Conservation (phyloP, 2,113 vertebrate genomes). For the Ovis canadensis region DNA sequence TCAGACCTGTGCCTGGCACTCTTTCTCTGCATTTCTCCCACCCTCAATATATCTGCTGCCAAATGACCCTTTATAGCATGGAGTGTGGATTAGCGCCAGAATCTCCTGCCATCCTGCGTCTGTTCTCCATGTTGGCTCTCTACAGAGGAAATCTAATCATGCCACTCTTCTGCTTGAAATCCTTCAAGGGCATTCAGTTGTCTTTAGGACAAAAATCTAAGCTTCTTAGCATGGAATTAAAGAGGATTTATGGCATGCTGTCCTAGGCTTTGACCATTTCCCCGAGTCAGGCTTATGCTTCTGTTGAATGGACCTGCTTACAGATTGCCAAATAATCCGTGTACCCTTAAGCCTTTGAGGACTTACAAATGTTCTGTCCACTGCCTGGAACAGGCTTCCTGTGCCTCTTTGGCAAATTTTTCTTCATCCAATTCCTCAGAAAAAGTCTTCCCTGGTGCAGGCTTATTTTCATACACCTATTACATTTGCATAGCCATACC, state of each 20-base stretch:
- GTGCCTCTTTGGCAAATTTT: not conserved
- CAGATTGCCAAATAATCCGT: not conserved
- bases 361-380: not conserved
- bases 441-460: not conserved
- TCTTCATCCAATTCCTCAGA: not conserved
- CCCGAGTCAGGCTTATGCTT: not conserved
- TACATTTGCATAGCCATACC: not conserved
- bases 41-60: not conserved
- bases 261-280: not conserved
- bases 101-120: not conserved
- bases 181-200: not conserved
- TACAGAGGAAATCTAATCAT: not conserved
- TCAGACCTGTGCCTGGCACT: not conserved
- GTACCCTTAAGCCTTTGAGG: not conserved
- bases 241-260: constrained; percentile 15
- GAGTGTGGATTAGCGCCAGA: not conserved
- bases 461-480: not conserved
- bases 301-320: not conserved
- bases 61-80: too few species aligned
- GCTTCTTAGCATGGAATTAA: constrained; percentile 24
- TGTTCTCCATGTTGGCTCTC: not conserved
- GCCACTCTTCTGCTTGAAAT: not conserved
- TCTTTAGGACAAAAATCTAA: constrained; percentile 1
- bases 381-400: not conserved
- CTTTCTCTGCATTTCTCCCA: not conserved